Conservation (phyloP, 2,113 vertebrate species). For the Candoia aspera region DNA sequence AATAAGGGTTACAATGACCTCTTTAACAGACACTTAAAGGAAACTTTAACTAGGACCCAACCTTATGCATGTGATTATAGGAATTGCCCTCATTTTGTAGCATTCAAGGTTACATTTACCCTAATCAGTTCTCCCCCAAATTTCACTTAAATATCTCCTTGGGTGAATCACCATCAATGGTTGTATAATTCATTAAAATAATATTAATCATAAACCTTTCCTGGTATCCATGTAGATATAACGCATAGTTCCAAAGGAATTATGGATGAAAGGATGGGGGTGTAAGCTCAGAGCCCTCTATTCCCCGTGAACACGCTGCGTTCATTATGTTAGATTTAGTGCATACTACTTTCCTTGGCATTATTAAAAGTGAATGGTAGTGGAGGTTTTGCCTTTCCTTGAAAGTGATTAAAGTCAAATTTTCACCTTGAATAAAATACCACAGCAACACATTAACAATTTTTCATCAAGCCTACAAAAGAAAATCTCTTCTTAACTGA, state of each 20-base stretch:
- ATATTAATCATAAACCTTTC: constrained; percentile 67
- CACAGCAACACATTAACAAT: constrained; percentile 66
- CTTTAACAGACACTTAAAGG: background rate
- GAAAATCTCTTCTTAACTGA: constrained; percentile 69
- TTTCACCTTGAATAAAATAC: constrained; percentile 71
- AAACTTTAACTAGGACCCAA: background rate
- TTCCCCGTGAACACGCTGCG: constrained; percentile 66
- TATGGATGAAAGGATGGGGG: constrained; percentile 65
- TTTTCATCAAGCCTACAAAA: constrained; percentile 69
- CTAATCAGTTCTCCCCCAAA: background rate
- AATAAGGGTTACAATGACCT: background rate
- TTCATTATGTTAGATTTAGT: constrained; percentile 74
- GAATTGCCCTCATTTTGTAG: background rate
- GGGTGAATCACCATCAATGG: constrained; percentile 63
- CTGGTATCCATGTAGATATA: constrained; percentile 68
- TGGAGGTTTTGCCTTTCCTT: constrained; percentile 66
- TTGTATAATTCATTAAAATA: constrained; percentile 75
- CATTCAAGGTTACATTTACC: background rate
- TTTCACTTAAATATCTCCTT: constrained; percentile 45
- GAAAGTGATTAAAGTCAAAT: constrained; percentile 73
- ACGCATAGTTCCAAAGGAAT: constrained; percentile 69
- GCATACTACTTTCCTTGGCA: constrained; percentile 68
- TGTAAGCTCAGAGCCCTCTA: constrained; percentile 66
- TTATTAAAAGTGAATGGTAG: constrained; percentile 68
- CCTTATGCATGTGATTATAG: background rate